These are phyloP conservation scores for Synanthedon tipuliformis DNA, from an alignment of 2,888 invertebrate genomes.

Conservation along the genomic window DNA sequence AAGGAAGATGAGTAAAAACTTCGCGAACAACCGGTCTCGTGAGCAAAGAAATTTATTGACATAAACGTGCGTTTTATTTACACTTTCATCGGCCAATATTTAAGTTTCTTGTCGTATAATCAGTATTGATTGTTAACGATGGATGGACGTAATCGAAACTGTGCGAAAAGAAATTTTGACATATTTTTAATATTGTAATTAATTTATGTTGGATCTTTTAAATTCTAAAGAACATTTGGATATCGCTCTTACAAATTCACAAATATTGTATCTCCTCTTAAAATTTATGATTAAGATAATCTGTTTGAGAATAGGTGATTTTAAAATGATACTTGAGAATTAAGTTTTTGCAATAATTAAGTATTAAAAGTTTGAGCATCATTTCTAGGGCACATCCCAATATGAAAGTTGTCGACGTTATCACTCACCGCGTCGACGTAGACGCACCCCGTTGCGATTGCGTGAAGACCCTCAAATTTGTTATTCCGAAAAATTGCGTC, in stretches of 20 bases:
- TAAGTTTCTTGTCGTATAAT: background rate
- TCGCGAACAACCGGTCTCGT: constrained; percentile 32
- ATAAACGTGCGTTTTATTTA: constrained; percentile 19
- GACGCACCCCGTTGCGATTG: constrained; percentile 67
- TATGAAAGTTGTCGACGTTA: constrained; percentile 36
- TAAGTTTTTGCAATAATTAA: too few species aligned
- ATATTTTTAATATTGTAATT: background rate
- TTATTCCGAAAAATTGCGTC: constrained; percentile 71
- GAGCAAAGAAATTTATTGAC: constrained; percentile 26
- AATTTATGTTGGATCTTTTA: too few species aligned
- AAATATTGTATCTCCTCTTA: too few species aligned
- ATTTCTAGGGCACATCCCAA: constrained; percentile 36
- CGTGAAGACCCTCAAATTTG: constrained; percentile 77
- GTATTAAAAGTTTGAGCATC: background rate
- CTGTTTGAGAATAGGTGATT: too few species aligned
- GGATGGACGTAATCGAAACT: background rate
- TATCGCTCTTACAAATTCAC: too few species aligned
- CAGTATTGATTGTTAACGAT: background rate
- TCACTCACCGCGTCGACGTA: constrained; percentile 49
- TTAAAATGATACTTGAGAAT: too few species aligned
- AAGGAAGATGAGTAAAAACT: constrained; percentile 38
- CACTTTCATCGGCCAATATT: too few species aligned
- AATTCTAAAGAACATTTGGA: too few species aligned
- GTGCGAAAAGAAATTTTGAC: background rate
- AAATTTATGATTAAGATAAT: too few species aligned